Conservation (phyloP, 2,888 invertebrate genomes). For the Harpalus rufipes region DNA sequence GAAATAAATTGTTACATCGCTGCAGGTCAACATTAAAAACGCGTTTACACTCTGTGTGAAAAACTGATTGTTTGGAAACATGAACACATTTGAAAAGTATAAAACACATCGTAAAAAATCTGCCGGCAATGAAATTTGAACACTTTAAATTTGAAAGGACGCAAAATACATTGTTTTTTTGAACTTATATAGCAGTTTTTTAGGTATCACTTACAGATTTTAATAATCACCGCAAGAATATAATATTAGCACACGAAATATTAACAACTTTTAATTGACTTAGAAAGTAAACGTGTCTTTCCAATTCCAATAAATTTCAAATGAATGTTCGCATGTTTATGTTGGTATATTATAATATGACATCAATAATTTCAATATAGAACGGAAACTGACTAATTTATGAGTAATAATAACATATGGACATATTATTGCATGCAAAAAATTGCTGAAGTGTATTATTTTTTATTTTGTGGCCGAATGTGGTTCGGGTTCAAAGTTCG, state of each 20-base stretch:
- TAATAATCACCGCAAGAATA: slow-evolving; percentile 9
- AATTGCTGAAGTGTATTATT: too few relatives aligned
- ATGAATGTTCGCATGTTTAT: not conserved
- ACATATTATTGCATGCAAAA: too few relatives aligned
- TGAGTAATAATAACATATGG: not conserved
- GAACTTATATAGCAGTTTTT: not conserved
- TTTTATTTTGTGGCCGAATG: too few relatives aligned
- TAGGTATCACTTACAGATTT: not conserved
- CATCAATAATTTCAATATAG: not conserved
- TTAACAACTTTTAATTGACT: not conserved
- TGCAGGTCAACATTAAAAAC: slow-evolving; percentile 29
- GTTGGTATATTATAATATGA: not conserved
- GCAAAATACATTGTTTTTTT: not conserved
- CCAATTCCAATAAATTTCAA: not conserved
- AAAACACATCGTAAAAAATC: slow-evolving; percentile 2
- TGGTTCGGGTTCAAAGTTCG: too few relatives aligned
- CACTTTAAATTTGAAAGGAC: not conserved
- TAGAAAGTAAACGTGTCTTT: not conserved
- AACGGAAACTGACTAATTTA: slow-evolving; percentile 23
- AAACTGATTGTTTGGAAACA: slow-evolving; percentile 9
- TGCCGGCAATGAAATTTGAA: slow-evolving; percentile 9
- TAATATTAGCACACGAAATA: not conserved
- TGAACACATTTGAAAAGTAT: slow-evolving; percentile 1
- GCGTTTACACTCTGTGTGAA: slow-evolving; percentile 1
- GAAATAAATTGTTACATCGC: slow-evolving; percentile 32